phyloP scores from a whole-genome alignment of 2,113 vertebrate genomes.

The Notarius quadriscutis region DNA sequence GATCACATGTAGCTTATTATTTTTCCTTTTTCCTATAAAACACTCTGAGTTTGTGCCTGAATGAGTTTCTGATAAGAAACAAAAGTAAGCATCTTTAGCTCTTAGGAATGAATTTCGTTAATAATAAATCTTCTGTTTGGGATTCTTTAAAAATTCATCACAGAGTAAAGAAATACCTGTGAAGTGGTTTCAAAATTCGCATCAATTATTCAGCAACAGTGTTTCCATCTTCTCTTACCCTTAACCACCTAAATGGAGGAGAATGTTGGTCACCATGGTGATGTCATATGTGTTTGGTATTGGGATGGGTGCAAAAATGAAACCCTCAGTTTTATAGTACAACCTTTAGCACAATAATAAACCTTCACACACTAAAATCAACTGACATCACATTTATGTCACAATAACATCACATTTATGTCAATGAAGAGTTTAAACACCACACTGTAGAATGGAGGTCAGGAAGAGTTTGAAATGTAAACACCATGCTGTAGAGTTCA shows the following conservation, averaged over 20 bases:
- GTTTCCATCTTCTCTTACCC: not conserved
- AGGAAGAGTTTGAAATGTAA: no score
- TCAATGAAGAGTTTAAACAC: no score
- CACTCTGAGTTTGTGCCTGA: not conserved
- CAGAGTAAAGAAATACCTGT: not conserved
- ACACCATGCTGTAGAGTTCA: no score
- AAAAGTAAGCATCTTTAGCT: not conserved
- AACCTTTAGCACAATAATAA: not conserved
- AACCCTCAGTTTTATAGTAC: not conserved
- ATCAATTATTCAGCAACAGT: not conserved
- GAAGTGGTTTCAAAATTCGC: not conserved
- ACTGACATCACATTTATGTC: not conserved
- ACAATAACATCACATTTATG: not conserved
- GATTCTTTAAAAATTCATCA: slow-evolving; percentile 3
- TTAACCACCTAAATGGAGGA: not conserved
- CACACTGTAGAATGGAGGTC: no score
- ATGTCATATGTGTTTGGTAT: not conserved
- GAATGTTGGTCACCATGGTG: not conserved
- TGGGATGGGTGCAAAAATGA: not conserved
- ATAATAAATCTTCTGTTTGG: slow-evolving; percentile 13
- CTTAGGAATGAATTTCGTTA: not conserved
- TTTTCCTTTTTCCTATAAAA: not conserved
- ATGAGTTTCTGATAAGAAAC: slow-evolving; percentile 2
- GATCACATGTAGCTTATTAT: not conserved
- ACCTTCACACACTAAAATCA: not conserved